Evolutionary conservation across 2,797 vertebrate species (phyloP).

Genomic region (Chelon labrosus): DNA sequence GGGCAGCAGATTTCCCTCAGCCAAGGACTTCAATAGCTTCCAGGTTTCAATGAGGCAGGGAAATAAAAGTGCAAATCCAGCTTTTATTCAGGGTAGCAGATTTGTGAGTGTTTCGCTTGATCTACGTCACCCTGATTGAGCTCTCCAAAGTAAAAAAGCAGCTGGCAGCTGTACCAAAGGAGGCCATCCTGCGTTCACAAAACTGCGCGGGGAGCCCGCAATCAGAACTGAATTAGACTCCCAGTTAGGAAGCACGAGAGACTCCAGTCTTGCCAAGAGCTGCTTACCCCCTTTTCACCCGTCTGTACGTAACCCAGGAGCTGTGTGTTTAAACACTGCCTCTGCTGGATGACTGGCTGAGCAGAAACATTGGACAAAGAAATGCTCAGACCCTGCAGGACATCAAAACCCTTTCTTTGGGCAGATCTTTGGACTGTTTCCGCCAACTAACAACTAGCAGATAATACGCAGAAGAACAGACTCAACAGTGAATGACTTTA

Average conservation of each 20-base stretch:
- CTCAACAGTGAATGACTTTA: not conserved
- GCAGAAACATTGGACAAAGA: conserved; percentile 63
- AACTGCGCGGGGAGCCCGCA: conserved; percentile 64
- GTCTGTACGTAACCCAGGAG: conserved; percentile 42
- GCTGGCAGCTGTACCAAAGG: conserved; percentile 73
- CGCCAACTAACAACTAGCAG: not conserved
- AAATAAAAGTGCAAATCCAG: conserved; percentile 81
- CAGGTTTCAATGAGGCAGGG: conserved; percentile 74
- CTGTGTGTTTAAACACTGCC: conserved; percentile 59
- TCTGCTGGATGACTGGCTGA: conserved; percentile 45
- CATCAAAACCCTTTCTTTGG: conserved; percentile 48
- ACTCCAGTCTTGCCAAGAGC: conserved; percentile 49
- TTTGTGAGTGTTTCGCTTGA: conserved; percentile 75
- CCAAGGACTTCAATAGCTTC: conserved; percentile 73
- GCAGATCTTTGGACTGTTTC: conserved; percentile 15
- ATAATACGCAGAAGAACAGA: not conserved
- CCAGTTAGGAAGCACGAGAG: conserved; percentile 62
- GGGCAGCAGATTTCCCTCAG: conserved; percentile 57
- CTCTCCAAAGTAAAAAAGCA: conserved; percentile 72
- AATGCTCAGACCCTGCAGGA: conserved; percentile 26
- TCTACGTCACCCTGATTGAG: conserved; percentile 72
- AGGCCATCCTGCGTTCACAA: conserved; percentile 64
- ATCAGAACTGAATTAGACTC: conserved; percentile 75
- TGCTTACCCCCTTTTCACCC: conserved; percentile 59
- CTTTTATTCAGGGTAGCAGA: conserved; percentile 74